These are phyloP conservation scores for Speoplatyrhinus poulsoni DNA, from an alignment of 2,113 vertebrate species.

Conservation along the genomic window DNA sequence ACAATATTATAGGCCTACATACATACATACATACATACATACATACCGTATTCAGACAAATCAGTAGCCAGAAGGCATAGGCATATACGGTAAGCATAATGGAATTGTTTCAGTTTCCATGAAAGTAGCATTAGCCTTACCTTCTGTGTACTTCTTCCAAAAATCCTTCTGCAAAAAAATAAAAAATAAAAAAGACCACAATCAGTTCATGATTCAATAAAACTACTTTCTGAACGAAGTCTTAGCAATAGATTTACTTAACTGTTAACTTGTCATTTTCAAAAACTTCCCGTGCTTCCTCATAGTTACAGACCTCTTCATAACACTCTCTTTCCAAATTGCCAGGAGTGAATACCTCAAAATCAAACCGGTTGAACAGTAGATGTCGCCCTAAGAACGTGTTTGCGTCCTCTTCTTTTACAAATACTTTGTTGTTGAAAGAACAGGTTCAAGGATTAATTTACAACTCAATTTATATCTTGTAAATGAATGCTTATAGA, in stretches of 20 bases:
- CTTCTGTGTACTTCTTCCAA: slow-evolving; percentile 85
- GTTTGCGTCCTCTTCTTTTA: slow-evolving; percentile 83
- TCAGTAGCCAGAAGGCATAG: too few species aligned
- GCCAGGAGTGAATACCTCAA: slow-evolving; percentile 87
- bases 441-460: background rate
- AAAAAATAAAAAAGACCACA: background rate
- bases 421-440: slow-evolving; percentile 78
- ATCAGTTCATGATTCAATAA: background rate
- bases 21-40: too few species aligned
- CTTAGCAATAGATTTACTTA: slow-evolving; percentile 52
- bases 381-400: slow-evolving; percentile 86
- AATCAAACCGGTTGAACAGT: slow-evolving; percentile 90
- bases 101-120: background rate
- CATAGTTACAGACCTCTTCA: slow-evolving; percentile 91
- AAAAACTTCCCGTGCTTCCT: slow-evolving; percentile 93
- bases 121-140: slow-evolving; percentile 54
- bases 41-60: too few species aligned
- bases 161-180: slow-evolving; percentile 78
- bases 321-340: slow-evolving; percentile 92
- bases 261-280: slow-evolving; percentile 85
- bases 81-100: too few species aligned
- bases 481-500: background rate
- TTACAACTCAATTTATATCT: background rate
- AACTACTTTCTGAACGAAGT: background rate
- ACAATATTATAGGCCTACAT: too few species aligned